These are phyloP conservation scores for Parapsyche elsis DNA, from an alignment of 1,140 invertebrate genomes.

Conservation along the genomic window DNA sequence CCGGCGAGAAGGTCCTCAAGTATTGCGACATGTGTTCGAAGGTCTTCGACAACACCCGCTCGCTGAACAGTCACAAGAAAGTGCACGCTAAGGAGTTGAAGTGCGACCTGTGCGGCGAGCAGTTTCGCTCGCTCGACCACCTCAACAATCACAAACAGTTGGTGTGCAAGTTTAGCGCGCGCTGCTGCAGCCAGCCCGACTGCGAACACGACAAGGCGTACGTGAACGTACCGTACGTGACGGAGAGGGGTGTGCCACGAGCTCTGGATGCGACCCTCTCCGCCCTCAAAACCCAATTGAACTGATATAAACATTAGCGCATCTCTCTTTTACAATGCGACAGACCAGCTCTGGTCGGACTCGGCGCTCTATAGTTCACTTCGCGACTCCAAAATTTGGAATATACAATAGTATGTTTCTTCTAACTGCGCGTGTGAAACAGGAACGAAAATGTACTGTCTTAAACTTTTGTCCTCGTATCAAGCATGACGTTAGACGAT, in stretches of 20 bases:
- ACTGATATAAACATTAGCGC: conserved; percentile 58
- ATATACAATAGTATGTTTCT: too few species aligned
- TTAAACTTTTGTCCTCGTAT: too few species aligned
- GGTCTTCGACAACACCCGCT: conserved; percentile 68
- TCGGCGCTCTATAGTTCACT: too few species aligned
- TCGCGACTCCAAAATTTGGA: too few species aligned
- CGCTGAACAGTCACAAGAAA: conserved; percentile 68
- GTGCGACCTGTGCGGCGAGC: conserved; percentile 67
- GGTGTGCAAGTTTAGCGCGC: conserved; percentile 59
- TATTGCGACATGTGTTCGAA: conserved; percentile 68
- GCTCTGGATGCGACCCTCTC: conserved; percentile 65
- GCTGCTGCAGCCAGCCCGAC: conserved; percentile 64
- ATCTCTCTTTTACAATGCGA: too few species aligned
- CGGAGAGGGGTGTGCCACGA: conserved; percentile 62
- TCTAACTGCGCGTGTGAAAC: too few species aligned
- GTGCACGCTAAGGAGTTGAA: conserved; percentile 67
- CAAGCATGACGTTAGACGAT: too few species aligned
- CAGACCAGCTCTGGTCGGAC: too few species aligned
- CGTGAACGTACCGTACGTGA: conserved; percentile 66
- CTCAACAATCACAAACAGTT: conserved; percentile 65
- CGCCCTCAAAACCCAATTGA: conserved; percentile 66
- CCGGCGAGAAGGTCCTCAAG: conserved; percentile 66
- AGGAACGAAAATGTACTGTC: too few species aligned
- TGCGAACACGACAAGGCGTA: conserved; percentile 68
- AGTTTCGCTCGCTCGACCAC: conserved; percentile 66